phyloP scores from a whole-genome alignment of 1,140 invertebrate species.

The Paracyclopina nana region DNA sequence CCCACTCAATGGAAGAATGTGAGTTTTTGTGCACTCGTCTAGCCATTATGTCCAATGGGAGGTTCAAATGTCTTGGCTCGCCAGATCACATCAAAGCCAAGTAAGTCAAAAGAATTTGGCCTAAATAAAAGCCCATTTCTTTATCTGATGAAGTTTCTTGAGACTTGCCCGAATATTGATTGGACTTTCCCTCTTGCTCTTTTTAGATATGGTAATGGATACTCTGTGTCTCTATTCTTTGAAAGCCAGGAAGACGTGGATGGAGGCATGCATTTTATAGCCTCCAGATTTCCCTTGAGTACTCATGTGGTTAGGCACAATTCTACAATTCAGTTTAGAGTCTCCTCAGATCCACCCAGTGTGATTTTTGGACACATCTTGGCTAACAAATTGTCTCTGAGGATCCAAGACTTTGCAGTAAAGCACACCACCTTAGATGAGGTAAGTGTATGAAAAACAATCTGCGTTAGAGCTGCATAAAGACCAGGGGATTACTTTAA shows the following conservation, averaged over 20 bases:
- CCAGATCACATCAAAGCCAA: conserved; percentile 26
- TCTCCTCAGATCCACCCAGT: background rate
- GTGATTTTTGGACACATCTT: background rate
- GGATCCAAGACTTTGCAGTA: background rate
- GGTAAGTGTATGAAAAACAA: background rate
- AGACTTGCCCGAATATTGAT: too few relatives aligned
- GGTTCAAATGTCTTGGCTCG: conserved; percentile 32
- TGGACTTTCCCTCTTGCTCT: too few relatives aligned
- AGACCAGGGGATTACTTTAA: background rate
- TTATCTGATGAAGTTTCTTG: too few relatives aligned
- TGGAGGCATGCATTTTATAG: background rate
- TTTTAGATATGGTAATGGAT: background rate
- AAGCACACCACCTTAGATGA: background rate
- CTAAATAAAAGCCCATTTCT: too few relatives aligned
- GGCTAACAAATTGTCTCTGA: background rate
- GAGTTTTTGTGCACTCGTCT: conserved; percentile 25
- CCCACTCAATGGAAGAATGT: conserved; percentile 25
- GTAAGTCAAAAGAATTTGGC: too few relatives aligned
- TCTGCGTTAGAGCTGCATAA: background rate
- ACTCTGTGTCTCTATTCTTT: background rate
- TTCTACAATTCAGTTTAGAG: background rate
- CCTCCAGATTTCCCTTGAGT: background rate
- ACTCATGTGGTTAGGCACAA: background rate
- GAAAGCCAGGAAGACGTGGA: background rate
- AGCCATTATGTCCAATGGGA: conserved; percentile 31